Base-by-base conservation (phyloP, 2,113 vertebrate species). In the Scartelaos histophorus region DNA sequence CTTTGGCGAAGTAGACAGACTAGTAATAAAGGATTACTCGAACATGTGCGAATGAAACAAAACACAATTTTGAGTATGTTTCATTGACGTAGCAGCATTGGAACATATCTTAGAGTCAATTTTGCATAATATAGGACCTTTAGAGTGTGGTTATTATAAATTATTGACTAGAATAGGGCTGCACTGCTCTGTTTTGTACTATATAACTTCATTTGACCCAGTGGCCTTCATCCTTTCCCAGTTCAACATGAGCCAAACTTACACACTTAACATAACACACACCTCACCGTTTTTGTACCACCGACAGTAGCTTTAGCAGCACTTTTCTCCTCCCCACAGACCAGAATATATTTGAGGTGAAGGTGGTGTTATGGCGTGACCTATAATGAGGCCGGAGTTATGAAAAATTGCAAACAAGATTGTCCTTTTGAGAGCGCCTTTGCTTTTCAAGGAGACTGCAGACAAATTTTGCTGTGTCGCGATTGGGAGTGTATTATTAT, bases 401-500 rank as follows among this genome's bases (percentile, higher is more conserved):
- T 64, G 61, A 64, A 64, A 64, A 64, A 64, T 64, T 21, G 61
- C 34, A 64, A 64, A 64, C 61, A 64, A 66, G 24, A 35, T 17
- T 62, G 22, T 57, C 67, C 70, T 67, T 43, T 7, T 46, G 19
- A 60, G 57, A 65, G 68, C 34, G 22, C 38, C 12, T 71, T 75
- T 51, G 35, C 16, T 51, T 60, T 51, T 73, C 34, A 56, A 64
- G 54, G 66, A 69, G 29, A 71, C 58, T 68, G 35, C 51, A 61
- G 6, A 53, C 35, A 58, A 29, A 54, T 77, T 66, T 67, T 2
- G 5, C 43, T 22, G 64, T 53, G 67, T 45, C 43, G 43, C 1
- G 7, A 43, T 66, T 47, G 49, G 25, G 67, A 71, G 74, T 67
- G 66, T 67, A 66, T 72, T 54, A 66, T 72, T 54, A 19, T 10